phyloP scores from a whole-genome alignment of 2,113 vertebrate genomes.

The Podarcis raffonei region DNA sequence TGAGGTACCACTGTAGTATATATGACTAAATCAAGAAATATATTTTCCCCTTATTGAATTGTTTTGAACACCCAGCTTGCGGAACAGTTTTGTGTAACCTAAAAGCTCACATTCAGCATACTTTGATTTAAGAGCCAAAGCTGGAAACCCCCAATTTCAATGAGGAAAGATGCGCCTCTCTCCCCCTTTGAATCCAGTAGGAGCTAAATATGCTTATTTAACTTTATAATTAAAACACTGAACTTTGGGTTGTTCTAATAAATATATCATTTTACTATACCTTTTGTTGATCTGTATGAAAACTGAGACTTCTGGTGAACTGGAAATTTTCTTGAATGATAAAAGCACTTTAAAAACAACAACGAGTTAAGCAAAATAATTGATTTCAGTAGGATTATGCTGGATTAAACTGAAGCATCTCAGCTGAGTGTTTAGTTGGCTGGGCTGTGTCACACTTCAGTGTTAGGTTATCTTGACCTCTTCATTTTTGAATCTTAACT shows the following conservation, averaged over 20 bases:
- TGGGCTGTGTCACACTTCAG: neutral
- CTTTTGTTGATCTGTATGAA: neutral
- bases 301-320: neutral
- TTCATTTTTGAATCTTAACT: neutral
- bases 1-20: no score
- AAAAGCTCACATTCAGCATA: neutral
- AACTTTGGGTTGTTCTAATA: neutral
- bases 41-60: neutral
- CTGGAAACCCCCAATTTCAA: neutral
- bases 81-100: neutral
- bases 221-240: neutral
- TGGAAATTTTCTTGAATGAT: neutral
- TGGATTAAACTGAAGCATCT: neutral
- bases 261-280: neutral
- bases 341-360: neutral
- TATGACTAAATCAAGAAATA: neutral
- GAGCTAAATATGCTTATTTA: neutral
- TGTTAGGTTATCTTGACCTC: constrained; percentile 24
- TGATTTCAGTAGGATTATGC: neutral
- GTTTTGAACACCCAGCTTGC: neutral
- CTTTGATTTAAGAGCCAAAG: neutral
- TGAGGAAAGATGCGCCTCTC: neutral
- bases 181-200: neutral
- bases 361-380: neutral
- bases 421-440: neutral